Evolutionary conservation across 2,113 vertebrate species (phyloP), one percentile per base, ranked within the genome.

Genomic region (Verasper variegatus): DNA sequence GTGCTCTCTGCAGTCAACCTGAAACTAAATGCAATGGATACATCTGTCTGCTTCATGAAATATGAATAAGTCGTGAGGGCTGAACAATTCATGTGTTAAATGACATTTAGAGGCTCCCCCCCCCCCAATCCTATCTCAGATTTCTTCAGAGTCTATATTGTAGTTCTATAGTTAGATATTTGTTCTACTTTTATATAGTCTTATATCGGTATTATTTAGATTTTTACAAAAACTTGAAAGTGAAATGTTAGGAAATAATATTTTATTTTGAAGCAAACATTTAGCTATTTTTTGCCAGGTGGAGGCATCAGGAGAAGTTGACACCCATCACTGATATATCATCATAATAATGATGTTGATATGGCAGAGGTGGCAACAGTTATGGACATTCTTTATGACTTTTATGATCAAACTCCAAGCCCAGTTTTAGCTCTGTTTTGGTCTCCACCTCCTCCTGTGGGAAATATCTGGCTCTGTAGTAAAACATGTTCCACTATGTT

Each of bases 21-120:
- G 42, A 65, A 82, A 61, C 45, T 18, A 72, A 62, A 23, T 21
- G 62, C 40, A 69, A 86, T 6, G 14, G 31, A 78, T 74, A 68
- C 57, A 26, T 23, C 51, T 71, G 40, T 23, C 51, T 71, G 40
- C 59, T 75, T 82, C 12, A 68, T 85, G 31, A 82, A 73, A 80
- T 63, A 82, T 68, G 14, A 68, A 82, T n/a, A 66, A 27, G 24
- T 35, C 31, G 21, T 55, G 73, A 68, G 66, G 62, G 52, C 13
- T 65, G 4, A 65, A 68, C 24, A 47, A 76, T 61, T 40, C 49
- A 35, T 73, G 68, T 70, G 37, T 65, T 40, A 17, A 65, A 72
- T 76, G 2, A 57, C 42, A 81, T 81, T 54, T 54, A 54, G 66
- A 47, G 60, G 74, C 59, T 61, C 45, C 71, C n/a, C 47, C 58